These are phyloP conservation scores for Drepana arcuata DNA, from an alignment of 1,140 invertebrate species.

Conservation along the genomic window DNA sequence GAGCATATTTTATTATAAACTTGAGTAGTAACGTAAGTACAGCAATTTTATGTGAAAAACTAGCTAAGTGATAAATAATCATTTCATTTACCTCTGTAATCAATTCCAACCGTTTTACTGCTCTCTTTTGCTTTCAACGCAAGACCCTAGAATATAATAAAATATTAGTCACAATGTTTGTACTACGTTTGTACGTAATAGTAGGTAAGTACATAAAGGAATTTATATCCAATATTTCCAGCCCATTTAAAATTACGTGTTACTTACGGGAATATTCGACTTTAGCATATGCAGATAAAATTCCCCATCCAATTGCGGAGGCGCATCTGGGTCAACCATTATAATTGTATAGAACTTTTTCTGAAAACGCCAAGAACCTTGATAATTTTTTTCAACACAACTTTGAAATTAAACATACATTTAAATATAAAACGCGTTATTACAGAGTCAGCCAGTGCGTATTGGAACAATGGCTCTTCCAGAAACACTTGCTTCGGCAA, in stretches of 20 bases:
- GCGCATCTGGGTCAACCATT: slow-evolving; percentile 52
- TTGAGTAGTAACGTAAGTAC: too few relatives aligned
- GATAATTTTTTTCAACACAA: too few relatives aligned
- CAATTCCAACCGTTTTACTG: slow-evolving; percentile 45
- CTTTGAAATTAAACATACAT: too few relatives aligned
- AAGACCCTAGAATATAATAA: slow-evolving; percentile 34
- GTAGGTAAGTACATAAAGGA: not conserved
- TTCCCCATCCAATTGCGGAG: slow-evolving; percentile 48
- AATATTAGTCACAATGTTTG: not conserved
- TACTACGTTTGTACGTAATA: not conserved
- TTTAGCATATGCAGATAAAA: slow-evolving; percentile 58
- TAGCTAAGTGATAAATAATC: too few relatives aligned
- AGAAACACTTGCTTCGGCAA: slow-evolving; percentile 59
- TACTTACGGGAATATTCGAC: slow-evolving; percentile 57
- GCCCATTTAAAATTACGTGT: too few relatives aligned
- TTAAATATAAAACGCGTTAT: too few relatives aligned
- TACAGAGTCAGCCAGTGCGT: slow-evolving; percentile 50
- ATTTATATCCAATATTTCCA: too few relatives aligned
- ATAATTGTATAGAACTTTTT: slow-evolving; percentile 59
- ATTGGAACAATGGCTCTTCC: slow-evolving; percentile 56
- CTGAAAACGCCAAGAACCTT: slow-evolving; percentile 32
- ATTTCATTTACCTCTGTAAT: slow-evolving; percentile 51
- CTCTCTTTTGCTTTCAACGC: slow-evolving; percentile 42
- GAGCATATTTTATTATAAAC: too few relatives aligned
- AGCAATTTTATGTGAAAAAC: too few relatives aligned